A percentile compares a stretch with the other conserved stretches of the same genome.
Evolutionary conservation across 2,113 vertebrate species (phyloP).

Genomic region (Merops nubicus): DNA sequence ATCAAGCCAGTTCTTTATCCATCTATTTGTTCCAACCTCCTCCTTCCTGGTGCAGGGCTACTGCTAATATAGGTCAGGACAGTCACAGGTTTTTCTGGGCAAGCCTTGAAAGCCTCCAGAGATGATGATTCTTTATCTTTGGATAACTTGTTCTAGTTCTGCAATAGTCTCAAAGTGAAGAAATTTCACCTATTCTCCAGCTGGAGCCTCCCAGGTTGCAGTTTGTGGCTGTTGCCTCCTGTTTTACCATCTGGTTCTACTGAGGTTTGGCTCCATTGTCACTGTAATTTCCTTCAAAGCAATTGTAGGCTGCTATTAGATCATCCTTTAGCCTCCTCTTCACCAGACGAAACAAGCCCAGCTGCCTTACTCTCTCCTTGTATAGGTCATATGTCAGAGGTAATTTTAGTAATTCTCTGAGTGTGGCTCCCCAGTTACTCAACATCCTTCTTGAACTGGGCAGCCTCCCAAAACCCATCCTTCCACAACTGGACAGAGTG

Average conservation of each 20-base stretch:
- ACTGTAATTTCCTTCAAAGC: background rate
- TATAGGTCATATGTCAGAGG: background rate
- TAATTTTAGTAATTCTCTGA: background rate
- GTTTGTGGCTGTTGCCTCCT: background rate
- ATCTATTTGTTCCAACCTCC: background rate
- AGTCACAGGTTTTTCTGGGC: background rate
- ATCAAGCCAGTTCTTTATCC: too few species aligned
- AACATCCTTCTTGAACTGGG: background rate
- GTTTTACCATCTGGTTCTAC: background rate
- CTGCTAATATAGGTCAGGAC: background rate
- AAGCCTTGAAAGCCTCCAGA: background rate
- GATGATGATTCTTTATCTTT: background rate
- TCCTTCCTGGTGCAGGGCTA: background rate
- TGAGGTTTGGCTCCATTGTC: background rate
- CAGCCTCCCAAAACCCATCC: background rate
- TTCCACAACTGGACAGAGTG: background rate
- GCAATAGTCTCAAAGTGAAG: background rate
- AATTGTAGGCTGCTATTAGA: background rate
- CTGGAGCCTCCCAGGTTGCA: background rate
- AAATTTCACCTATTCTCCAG: background rate
- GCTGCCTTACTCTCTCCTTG: background rate
- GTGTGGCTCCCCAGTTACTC: background rate
- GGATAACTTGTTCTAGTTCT: background rate
- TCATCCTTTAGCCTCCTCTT: background rate
- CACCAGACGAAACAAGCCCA: background rate